These are phyloP conservation scores for Holocentrus rufus DNA, from an alignment of 2,797 vertebrate species.

Conservation along the genomic window DNA sequence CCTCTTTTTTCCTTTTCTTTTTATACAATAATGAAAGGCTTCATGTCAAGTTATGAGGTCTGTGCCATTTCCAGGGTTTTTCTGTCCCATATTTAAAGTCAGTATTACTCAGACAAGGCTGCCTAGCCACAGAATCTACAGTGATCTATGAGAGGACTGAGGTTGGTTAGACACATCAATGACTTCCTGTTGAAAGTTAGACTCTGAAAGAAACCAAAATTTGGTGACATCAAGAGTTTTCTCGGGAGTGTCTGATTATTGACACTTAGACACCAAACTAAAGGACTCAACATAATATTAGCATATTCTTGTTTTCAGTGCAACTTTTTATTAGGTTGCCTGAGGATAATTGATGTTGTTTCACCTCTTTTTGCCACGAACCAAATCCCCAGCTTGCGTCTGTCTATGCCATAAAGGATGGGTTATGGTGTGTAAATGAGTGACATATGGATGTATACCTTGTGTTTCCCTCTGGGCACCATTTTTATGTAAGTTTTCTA, in stretches of 20 bases:
- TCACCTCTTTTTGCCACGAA: constrained; percentile 44
- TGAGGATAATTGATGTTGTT: constrained; percentile 38
- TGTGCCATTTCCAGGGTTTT: constrained; percentile 29
- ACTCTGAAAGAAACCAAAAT: constrained; percentile 34
- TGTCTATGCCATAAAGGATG: constrained; percentile 56
- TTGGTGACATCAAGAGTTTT: constrained; percentile 1
- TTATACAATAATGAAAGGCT: constrained; percentile 18
- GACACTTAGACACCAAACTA: constrained; percentile 19
- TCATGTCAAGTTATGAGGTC: constrained; percentile 27
- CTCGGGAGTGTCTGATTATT: constrained; percentile 28
- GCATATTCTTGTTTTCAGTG: constrained; percentile 20
- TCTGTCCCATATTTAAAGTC: constrained; percentile 49
- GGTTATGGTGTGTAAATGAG: constrained; percentile 67
- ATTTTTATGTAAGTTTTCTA: constrained; percentile 78
- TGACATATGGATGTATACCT: constrained; percentile 71
- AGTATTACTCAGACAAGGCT: constrained; percentile 58
- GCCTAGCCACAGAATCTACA: constrained; percentile 52
- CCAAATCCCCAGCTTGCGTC: constrained; percentile 64
- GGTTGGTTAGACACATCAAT: constrained; percentile 11
- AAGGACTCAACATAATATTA: constrained; percentile 15
- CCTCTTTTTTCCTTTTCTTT: not conserved
- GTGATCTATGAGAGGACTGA: constrained; percentile 25
- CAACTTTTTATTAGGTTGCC: constrained; percentile 31
- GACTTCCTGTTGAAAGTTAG: not conserved
- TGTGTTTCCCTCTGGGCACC: constrained; percentile 51